Base-by-base conservation (phyloP, 1,140 invertebrate species). In the Aphelenchoides fujianensis region DNA sequence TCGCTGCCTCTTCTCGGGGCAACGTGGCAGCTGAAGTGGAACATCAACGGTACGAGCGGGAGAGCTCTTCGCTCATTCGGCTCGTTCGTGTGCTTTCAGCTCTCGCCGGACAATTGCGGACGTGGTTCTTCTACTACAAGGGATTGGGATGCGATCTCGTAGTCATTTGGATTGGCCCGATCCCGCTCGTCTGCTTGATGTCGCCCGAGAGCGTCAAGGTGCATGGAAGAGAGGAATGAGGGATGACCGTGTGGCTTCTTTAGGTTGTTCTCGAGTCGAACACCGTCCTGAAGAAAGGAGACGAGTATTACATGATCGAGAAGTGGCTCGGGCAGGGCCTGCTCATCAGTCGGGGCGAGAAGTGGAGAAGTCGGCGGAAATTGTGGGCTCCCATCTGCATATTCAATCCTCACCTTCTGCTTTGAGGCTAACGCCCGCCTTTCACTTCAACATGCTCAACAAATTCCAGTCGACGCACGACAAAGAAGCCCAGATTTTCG, bases 401-500 rank as follows among this genome's bases (percentile, higher is more conserved):
- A n/a, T n/a, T n/a, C n/a, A n/a, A n/a, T n/a, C n/a, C n/a, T n/a
- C n/a, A n/a, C n/a, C n/a, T n/a, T n/a, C n/a, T n/a, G n/a, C n/a
- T n/a, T n/a, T n/a, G n/a, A n/a, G n/a, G n/a, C n/a, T n/a, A n/a
- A n/a, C n/a, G n/a, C 92, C 93, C 27, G 89, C 92, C 0, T 95
- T 95, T 84, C 92, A 94, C 85, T 93, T 93, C 79, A 89, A 90
- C 68, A 92, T 95, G 54, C 86, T 95, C 53, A 90, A 94, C 74
- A 89, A 91, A 72, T 94, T 94, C 80, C 81, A 92, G 9, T 88
- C 89, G 23, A 88, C 93, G 37, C 75, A 75, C 55, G 74, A 79
- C 55, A 35, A 52, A 12, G 75, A 79, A 54, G 75, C 69, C 9
- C 5, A 59, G 55, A 59, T 59, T 59, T 32, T 59, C 34, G 55